Base-by-base conservation (phyloP, 1,140 invertebrate genomes). In the Ostrea edulis region DNA sequence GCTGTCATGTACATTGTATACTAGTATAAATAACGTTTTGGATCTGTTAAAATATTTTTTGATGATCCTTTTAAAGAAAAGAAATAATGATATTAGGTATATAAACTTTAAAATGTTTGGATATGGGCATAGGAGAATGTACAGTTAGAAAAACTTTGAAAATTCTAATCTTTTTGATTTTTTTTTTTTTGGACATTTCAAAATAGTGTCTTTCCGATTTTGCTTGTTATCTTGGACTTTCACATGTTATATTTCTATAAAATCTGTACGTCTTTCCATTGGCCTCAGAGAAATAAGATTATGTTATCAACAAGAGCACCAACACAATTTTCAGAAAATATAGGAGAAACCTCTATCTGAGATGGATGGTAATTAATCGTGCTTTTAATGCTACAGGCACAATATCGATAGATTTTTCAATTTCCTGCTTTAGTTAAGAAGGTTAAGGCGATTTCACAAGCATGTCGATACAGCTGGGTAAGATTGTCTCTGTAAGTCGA, bases 321-420 rank as follows among this genome's bases (percentile, higher is more conserved):
- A 71, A 71, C n/a, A 22, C 65, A 25, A 14, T 71, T 71, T 71
- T 71, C 68, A 35, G 68, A 29, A 71, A 71, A n/a, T 71, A 29
- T 71, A 7, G 29, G 68, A 71, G 68, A 71, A 71, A 71, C 12
- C 22, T n/a, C 68, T 71, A 25, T 71, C 11, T 71, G 12, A 71
- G 68, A 71, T 71, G 22, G 68, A 71, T 71, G 68, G 25, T 35
- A 71, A 71, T 71, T 71, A 71, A 71, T 71, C 68, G 68, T 71
- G 68, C 68, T 71, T 71, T 71, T 71, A 71, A 71, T 29, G 68
- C 68, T 71, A 12, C 68, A 35, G 68, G 68, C 68, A 71, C 68
- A 71, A 71, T 71, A 71, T 35, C 68, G 68, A 71, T 71, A 71
- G 68, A 71, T 71, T 71, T 71, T 25, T 71, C 68, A 71, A 71